A percentile compares a stretch with the other conserved stretches of the same genome.
Conservation (phyloP, 2,113 vertebrate genomes). For the Chlamydotis undulata region DNA sequence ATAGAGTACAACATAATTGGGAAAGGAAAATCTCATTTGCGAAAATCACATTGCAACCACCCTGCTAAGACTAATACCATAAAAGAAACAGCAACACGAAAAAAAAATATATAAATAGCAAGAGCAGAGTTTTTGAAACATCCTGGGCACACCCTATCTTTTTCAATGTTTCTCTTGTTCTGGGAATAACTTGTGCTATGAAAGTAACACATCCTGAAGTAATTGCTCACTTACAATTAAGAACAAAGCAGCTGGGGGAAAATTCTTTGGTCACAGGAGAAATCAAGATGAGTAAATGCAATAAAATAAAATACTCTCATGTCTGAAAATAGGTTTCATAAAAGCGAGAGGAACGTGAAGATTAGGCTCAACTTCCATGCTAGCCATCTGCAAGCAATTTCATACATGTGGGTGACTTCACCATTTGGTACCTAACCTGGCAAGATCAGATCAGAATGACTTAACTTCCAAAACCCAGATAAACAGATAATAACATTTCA, state of each 20-base stretch:
- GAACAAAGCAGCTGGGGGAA: conserved; percentile 26
- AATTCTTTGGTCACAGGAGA: conserved; percentile 44
- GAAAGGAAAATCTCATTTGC: conserved; percentile 23
- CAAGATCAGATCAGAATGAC: not conserved
- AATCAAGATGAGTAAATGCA: conserved; percentile 57
- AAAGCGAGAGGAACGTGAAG: conserved; percentile 16
- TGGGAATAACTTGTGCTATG: not conserved
- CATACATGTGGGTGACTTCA: conserved; percentile 22
- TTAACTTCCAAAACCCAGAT: conserved; percentile 27
- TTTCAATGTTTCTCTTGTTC: not conserved
- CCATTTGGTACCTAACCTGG: not conserved
- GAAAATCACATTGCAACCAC: conserved; percentile 7
- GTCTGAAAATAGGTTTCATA: conserved; percentile 30
- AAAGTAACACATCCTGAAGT: conserved; percentile 54
- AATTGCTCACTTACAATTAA: conserved; percentile 62
- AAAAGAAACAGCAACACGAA: not conserved
- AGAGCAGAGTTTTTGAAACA: not conserved
- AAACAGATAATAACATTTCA: conserved; percentile 44
- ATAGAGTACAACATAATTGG: conserved; percentile 46
- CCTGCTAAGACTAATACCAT: not conserved
- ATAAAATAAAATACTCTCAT: conserved; percentile 43
- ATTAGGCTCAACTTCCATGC: not conserved
- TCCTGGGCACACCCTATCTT: not conserved
- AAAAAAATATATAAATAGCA: not conserved
- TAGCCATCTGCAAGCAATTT: conserved; percentile 54